Evolutionary conservation across 1,140 invertebrate species (phyloP), one percentile per base, ranked within the genome.

Genomic region (Musca domestica): DNA sequence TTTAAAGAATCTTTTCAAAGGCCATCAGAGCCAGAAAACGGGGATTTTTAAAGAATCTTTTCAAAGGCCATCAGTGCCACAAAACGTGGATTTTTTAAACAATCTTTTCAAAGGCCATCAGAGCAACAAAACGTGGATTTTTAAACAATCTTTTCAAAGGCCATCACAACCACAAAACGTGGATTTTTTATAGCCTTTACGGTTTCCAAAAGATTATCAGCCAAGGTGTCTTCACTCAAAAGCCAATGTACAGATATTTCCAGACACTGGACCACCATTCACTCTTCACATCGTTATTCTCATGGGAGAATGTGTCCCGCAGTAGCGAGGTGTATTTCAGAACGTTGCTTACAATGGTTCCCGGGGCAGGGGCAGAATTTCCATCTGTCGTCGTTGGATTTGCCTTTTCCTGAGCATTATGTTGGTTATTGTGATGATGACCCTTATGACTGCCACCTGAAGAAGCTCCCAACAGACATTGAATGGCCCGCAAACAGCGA

Each of bases 201-300:
- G 51, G 86, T 83, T 20, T 87, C 82, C 69, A 89, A 92, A 0
- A 90, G 82, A 67, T 87, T 83, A 61, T 90, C 88, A 0, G 91
- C 88, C 70, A 88, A 85, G n/a, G 86, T 86, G 27, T 93, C 90
- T 76, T 96, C 93, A 0, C 91, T 92, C 0, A 94, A n/a, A n/a
- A n/a, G n/a, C n/a, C n/a, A n/a, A n/a, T n/a, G n/a, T n/a, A n/a
- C n/a, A n/a, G n/a, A n/a, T n/a, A n/a, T n/a, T n/a, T n/a, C n/a
- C n/a, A n/a, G n/a, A n/a, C n/a, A n/a, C n/a, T n/a, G n/a, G n/a
- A n/a, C n/a, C n/a, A n/a, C n/a, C n/a, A n/a, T n/a, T n/a, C n/a
- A n/a, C n/a, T n/a, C n/a, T n/a, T n/a, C 61, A 83, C 69, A 41
- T 77, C 72, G 15, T 69, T 71, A 19, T 75, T 74, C 10, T 69